A percentile compares a stretch with the other conserved stretches of the same genome.
phyloP scores from a whole-genome alignment of 2,113 vertebrate genomes.

The Xiphophorus couchianus region DNA sequence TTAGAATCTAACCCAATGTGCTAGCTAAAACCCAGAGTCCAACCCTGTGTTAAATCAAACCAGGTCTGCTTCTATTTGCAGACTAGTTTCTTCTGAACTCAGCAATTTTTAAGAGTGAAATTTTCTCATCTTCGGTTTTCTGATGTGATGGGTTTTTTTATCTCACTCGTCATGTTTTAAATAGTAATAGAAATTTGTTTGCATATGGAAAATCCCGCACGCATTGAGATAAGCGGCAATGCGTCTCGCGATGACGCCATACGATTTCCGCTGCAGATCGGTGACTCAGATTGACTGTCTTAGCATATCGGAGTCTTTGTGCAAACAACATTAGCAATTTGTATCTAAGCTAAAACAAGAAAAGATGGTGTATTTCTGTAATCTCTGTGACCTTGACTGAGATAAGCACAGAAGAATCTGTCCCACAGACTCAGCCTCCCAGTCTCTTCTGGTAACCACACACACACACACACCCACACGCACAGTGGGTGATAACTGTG shows the following conservation, averaged over 20 bases:
- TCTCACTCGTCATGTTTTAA: neutral
- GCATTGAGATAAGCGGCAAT: neutral
- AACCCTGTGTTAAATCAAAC: neutral
- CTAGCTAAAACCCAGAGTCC: too few relatives aligned
- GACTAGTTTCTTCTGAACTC: neutral
- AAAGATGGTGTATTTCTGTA: conserved; percentile 4
- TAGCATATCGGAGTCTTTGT: neutral
- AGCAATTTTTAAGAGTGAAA: neutral
- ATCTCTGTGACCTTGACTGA: conserved; percentile 46
- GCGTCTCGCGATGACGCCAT: neutral
- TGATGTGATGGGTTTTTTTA: neutral
- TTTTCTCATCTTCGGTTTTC: neutral
- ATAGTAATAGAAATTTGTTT: neutral
- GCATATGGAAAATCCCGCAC: neutral
- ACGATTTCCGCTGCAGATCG: neutral
- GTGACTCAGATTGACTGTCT: neutral
- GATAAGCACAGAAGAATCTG: conserved; percentile 27
- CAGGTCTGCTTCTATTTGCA: neutral
- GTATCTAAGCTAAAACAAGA: conserved; percentile 14
- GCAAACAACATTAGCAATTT: conserved; percentile 2
- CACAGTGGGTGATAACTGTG: conserved; percentile 16
- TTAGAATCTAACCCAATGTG: too few relatives aligned
- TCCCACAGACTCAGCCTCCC: conserved; percentile 9
- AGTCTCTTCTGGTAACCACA: conserved; percentile 10
- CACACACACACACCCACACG: neutral